Percentiles rank a stretch among this genome's conserved stretches.
Conservation (phyloP, 2,113 vertebrate species). For the Argyrosomus japonicus region DNA sequence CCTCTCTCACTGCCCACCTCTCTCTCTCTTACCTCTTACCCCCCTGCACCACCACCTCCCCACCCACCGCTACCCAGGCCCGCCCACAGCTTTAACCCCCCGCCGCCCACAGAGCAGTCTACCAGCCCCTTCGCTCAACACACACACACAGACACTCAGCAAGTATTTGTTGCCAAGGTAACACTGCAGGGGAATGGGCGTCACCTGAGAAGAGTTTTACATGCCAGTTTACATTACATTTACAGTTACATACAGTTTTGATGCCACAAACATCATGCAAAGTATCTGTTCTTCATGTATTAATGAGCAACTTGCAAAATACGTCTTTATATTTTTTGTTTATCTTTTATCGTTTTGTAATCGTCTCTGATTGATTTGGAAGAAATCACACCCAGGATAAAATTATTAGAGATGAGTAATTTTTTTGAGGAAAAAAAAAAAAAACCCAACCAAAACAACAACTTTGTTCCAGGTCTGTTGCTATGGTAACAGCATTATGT, state of each 20-base stretch:
- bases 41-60: conserved; percentile 24
- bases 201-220: conserved; percentile 56
- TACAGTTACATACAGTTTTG: no score
- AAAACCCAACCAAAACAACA: conserved; percentile 14
- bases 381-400: conserved; percentile 44
- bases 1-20: conserved; percentile 58
- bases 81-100: conserved; percentile 60
- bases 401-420: conserved; percentile 74
- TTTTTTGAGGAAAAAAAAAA: conserved; percentile 21
- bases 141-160: conserved; percentile 31
- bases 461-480: conserved; percentile 73
- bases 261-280: conserved; percentile 10
- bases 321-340: background rate
- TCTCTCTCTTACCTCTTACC: conserved; percentile 42
- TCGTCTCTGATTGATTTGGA: conserved; percentile 41
- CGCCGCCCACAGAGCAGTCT: conserved; percentile 33
- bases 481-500: conserved; percentile 69
- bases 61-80: conserved; percentile 39
- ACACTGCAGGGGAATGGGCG: conserved; percentile 64
- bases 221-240: no score
- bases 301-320: conserved; percentile 4
- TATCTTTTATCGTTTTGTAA: background rate
- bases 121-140: conserved; percentile 26
- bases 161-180: conserved; percentile 69
- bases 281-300: conserved; percentile 1